phyloP scores from a whole-genome alignment of 1,140 invertebrate species.

The Oryzaephilus surinamensis region DNA sequence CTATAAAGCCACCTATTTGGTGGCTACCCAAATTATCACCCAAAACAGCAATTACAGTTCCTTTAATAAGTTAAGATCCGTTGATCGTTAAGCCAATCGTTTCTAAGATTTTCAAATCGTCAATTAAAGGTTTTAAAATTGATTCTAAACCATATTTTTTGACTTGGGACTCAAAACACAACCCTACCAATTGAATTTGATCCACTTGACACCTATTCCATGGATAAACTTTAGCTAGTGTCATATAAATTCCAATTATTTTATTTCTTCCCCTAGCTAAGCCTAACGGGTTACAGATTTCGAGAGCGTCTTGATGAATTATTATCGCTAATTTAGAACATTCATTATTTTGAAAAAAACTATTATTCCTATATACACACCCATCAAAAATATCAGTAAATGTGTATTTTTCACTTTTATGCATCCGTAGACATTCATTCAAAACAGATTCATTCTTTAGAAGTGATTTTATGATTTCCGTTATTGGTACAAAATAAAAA shows the following conservation, averaged over 20 bases:
- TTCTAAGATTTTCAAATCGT: slow-evolving; percentile 30
- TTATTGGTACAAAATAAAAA: slow-evolving; percentile 26
- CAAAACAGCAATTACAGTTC: slow-evolving; percentile 7
- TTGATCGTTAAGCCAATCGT: slow-evolving; percentile 16
- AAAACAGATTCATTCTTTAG: slow-evolving; percentile 20
- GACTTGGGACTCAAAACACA: slow-evolving; percentile 26
- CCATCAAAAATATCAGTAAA: slow-evolving; percentile 30
- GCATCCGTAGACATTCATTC: slow-evolving; percentile 9
- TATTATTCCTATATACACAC: slow-evolving; percentile 21
- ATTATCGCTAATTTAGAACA: slow-evolving; percentile 25
- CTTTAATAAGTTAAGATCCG: slow-evolving; percentile 2
- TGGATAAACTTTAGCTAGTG: slow-evolving; percentile 17
- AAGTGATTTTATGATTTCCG: slow-evolving; percentile 20
- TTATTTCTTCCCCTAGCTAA: slow-evolving; percentile 29
- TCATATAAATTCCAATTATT: slow-evolving; percentile 31
- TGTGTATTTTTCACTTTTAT: slow-evolving; percentile 8
- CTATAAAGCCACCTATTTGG: slow-evolving; percentile 16
- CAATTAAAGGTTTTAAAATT: slow-evolving; percentile 25
- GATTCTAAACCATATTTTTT: slow-evolving; percentile 19
- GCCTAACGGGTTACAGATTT: slow-evolving; percentile 32
- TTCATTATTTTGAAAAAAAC: slow-evolving; percentile 26
- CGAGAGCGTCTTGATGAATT: slow-evolving; percentile 32
- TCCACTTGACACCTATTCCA: slow-evolving; percentile 9
- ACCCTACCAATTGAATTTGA: slow-evolving; percentile 28
- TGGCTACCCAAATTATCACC: slow-evolving; percentile 19